phyloP scores from a whole-genome alignment of 23 tunicate species.

The Halocynthia roretzi region DNA sequence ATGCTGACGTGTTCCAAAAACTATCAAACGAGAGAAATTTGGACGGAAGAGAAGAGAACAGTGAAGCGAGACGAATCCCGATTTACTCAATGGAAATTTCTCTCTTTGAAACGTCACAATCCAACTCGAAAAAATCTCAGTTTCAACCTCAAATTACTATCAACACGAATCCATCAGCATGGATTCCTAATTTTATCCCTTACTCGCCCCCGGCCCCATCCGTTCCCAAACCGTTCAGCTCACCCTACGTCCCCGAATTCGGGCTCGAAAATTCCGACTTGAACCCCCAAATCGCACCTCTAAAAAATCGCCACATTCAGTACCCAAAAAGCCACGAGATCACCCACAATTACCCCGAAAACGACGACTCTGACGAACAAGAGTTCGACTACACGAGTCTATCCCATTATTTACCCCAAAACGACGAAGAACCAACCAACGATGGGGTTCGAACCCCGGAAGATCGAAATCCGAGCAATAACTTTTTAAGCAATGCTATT shows the following conservation, averaged over 20 bases:
- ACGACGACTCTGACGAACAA: background rate
- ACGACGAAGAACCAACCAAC: background rate
- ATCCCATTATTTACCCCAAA: background rate
- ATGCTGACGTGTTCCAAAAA: constrained; percentile 12
- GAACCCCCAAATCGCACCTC: background rate
- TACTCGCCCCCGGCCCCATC: background rate
- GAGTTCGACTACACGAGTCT: background rate
- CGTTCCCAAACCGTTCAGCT: background rate
- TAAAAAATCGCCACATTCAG: background rate
- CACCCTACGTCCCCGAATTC: background rate
- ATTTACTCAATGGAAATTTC: constrained; percentile 7
- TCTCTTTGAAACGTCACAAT: background rate
- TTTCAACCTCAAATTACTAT: background rate
- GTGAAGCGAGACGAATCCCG: constrained; percentile 8
- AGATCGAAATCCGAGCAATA: background rate
- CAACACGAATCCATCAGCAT: background rate
- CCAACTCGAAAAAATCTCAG: background rate
- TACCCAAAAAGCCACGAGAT: constrained; percentile 9
- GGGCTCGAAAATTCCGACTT: background rate
- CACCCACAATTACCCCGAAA: background rate
- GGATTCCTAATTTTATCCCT: background rate
- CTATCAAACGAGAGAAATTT: constrained; percentile 5
- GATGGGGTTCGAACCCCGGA: background rate
- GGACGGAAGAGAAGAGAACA: background rate
- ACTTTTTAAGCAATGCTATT: background rate